These are phyloP conservation scores for Buathra laborator DNA, from an alignment of 2,888 invertebrate genomes.

Conservation along the genomic window DNA sequence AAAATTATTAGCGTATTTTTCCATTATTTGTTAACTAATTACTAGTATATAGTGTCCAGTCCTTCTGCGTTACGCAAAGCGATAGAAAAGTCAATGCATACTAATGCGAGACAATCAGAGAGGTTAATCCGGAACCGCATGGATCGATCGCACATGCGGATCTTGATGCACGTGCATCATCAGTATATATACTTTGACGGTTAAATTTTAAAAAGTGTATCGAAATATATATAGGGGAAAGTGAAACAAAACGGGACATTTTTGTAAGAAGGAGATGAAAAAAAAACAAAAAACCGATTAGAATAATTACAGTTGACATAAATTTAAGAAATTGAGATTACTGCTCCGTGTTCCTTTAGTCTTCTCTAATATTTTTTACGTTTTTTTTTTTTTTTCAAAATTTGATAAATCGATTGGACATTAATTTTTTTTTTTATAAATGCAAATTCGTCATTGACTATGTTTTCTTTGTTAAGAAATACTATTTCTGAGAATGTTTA, in stretches of 20 bases:
- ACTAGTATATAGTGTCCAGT: too few species aligned
- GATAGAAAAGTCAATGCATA: constrained; percentile 63
- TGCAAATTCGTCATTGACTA: neutral
- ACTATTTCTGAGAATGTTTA: neutral
- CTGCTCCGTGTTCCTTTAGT: too few species aligned
- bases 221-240: neutral
- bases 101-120: constrained; percentile 65
- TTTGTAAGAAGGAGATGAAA: too few species aligned
- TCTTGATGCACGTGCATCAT: neutral
- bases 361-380: too few species aligned
- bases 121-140: constrained; percentile 58
- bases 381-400: too few species aligned
- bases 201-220: neutral
- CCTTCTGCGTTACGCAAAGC: constrained; percentile 45
- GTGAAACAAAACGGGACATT: neutral
- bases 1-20: too few species aligned
- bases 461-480: neutral
- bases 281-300: too few species aligned
- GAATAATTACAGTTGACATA: too few species aligned
- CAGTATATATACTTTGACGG: neutral
- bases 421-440: too few species aligned
- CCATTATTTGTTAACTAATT: too few species aligned
- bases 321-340: too few species aligned
- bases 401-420: too few species aligned
- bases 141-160: constrained; percentile 3